Conservation (phyloP, 64 coral and sea anemone genomes). For the Anthopleura sola region DNA sequence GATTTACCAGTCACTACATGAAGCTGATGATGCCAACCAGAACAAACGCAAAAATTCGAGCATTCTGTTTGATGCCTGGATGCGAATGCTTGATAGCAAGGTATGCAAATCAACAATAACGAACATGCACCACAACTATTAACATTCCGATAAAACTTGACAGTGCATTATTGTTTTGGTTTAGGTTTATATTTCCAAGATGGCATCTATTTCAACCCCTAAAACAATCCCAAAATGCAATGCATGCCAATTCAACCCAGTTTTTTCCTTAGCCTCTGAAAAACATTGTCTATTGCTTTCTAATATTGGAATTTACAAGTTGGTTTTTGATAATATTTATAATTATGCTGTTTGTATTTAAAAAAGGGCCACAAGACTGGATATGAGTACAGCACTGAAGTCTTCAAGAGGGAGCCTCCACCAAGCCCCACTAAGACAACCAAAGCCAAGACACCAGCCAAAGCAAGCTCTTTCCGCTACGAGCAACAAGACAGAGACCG, state of each 20-base stretch:
- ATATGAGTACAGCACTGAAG: constrained; percentile 31
- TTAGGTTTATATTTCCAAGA: too few species aligned
- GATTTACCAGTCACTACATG: constrained; percentile 39
- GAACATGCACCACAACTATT: too few species aligned
- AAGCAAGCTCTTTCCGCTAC: background rate
- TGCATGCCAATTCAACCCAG: too few species aligned
- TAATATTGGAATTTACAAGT: too few species aligned
- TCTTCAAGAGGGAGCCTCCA: constrained; percentile 35
- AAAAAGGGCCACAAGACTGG: constrained; percentile 56
- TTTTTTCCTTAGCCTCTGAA: too few species aligned
- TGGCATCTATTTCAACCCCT: too few species aligned
- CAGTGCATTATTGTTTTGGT: too few species aligned
- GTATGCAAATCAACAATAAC: background rate
- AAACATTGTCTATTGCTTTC: too few species aligned
- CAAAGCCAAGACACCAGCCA: constrained; percentile 40
- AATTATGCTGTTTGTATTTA: too few species aligned
- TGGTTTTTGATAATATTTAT: too few species aligned
- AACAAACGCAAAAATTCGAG: constrained; percentile 39
- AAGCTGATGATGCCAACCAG: constrained; percentile 45
- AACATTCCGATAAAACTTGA: too few species aligned
- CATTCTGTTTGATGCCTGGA: constrained; percentile 51
- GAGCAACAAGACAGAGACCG: background rate
- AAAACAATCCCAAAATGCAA: too few species aligned
- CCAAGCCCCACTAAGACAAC: constrained; percentile 13
- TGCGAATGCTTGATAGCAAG: constrained; percentile 50